A percentile compares a stretch with the other conserved stretches of the same genome.
phyloP scores from a whole-genome alignment of 2,113 vertebrate species.

The Ictalurus furcatus region DNA sequence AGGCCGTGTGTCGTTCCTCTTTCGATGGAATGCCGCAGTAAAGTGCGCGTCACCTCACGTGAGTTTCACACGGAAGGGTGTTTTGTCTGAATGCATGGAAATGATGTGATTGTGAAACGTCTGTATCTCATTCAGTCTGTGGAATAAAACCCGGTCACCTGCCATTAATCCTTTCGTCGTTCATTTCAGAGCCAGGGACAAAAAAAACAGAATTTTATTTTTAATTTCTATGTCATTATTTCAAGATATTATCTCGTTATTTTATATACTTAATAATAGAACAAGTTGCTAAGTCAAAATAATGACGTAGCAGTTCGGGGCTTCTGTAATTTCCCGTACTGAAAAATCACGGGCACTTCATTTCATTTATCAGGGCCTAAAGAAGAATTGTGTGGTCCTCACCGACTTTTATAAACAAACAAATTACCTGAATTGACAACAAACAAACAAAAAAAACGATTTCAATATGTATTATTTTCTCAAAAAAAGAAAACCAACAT shows the following conservation, averaged over 20 bases:
- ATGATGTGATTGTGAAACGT: conserved; percentile 40
- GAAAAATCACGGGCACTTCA: too few relatives aligned
- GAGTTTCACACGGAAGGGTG: conserved; percentile 23
- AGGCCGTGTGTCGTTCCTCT: background rate
- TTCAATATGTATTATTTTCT: background rate
- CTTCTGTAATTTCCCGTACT: too few relatives aligned
- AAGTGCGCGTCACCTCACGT: conserved; percentile 25
- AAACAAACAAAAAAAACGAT: too few relatives aligned
- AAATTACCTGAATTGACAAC: too few relatives aligned
- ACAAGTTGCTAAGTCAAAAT: too few relatives aligned
- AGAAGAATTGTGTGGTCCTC: too few relatives aligned
- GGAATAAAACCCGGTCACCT: conserved; percentile 45
- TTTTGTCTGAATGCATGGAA: conserved; percentile 51
- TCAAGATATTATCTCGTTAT: background rate
- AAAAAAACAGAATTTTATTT: background rate
- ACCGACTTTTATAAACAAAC: too few relatives aligned
- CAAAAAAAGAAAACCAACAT: background rate
- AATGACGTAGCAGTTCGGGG: too few relatives aligned
- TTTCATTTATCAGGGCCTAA: too few relatives aligned
- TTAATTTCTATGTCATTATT: background rate
- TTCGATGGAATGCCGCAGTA: conserved; percentile 9
- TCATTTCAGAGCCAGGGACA: background rate
- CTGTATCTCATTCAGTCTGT: conserved; percentile 24
- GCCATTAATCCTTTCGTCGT: background rate
- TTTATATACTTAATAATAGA: too few relatives aligned